Base-by-base conservation (phyloP, 2,113 vertebrate genomes). In the Lates calcarifer region DNA sequence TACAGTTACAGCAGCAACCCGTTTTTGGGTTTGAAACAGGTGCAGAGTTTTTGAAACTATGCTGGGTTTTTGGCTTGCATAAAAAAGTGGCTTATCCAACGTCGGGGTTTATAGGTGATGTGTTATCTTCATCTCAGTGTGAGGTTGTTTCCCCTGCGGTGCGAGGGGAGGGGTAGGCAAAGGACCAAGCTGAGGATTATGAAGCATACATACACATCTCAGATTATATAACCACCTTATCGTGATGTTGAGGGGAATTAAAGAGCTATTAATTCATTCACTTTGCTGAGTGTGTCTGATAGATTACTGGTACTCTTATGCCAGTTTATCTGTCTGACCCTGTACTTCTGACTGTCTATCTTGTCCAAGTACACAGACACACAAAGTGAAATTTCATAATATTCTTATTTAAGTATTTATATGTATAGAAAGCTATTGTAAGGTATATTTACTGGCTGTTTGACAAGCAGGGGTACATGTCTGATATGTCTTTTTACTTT, bases 221-320 rank as follows among this genome's bases (percentile, higher is more conserved):
- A 64, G 79, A 89, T 89, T 88, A 87, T 84, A 47, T 86, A 90
- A 92, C 60, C 77, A 69, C 51, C 3, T 85, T 57, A 81, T 79
- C 20, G 1, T 35, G 55, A 83, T 74, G 74, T 79, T 11, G 4
- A 56, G 53, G 37, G 84, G 88, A 89, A 86, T 90, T 86, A 88
- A 67, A 76, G 65, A 57, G 28, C 60, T 67, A 75, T 82, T 82
- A 74, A 82, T 86, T 89, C 28, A 24, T 77, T 83, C 24, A 24
- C 68, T 77, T 33, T 73, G 45, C 64, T 20, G 61, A 63, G 68
- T 24, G 3, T 15, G 18, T 70, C 49, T 63, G 45, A 76, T 66
- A 83, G 86, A 87, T 87, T 77, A 78, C 2, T 65, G 31, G 11
- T 29, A 0, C 56, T 63, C n/a, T 28, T 66, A 81, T 82, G 79